These are phyloP conservation scores for Amiota communis DNA, from an alignment of 2,888 invertebrate species.

Conservation along the genomic window DNA sequence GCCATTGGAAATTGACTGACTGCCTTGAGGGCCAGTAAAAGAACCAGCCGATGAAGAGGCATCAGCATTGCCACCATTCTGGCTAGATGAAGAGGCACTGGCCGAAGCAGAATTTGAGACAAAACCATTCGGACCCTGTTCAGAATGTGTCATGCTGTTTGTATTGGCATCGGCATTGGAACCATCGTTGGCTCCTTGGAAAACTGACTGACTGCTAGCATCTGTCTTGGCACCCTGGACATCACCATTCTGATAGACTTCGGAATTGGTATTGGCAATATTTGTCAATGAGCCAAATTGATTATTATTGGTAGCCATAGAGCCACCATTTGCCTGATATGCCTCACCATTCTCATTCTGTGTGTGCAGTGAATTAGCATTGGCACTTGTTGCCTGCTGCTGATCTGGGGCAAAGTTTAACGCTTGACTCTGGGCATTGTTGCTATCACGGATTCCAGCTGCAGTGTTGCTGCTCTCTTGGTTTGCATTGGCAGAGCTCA, in stretches of 20 bases:
- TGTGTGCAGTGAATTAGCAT: conserved; percentile 64
- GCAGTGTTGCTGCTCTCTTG: conserved; percentile 57
- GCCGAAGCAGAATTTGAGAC: conserved; percentile 65
- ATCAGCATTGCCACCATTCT: conserved; percentile 59
- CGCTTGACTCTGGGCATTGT: conserved; percentile 69
- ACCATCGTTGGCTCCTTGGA: conserved; percentile 62
- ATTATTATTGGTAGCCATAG: conserved; percentile 61
- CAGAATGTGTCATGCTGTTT: conserved; percentile 57
- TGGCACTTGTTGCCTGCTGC: conserved; percentile 67
- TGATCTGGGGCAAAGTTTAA: conserved; percentile 63
- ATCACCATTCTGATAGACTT: conserved; percentile 55
- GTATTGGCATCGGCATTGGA: conserved; percentile 57
- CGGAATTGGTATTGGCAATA: conserved; percentile 66
- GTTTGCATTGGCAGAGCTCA: conserved; percentile 70
- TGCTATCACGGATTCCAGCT: conserved; percentile 51
- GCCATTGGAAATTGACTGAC: conserved; percentile 35
- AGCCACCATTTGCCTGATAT: conserved; percentile 61
- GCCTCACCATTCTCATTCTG: conserved; percentile 51
- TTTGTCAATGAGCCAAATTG: conserved; percentile 61
- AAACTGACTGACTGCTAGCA: conserved; percentile 67
- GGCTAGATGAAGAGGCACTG: conserved; percentile 59
- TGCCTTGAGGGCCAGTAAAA: conserved; percentile 32
- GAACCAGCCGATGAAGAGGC: conserved; percentile 56
- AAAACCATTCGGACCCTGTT: conserved; percentile 59
- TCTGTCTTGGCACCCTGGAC: conserved; percentile 56